Base-by-base conservation (phyloP, 2,113 vertebrate genomes). In the Eublepharis macularius region DNA sequence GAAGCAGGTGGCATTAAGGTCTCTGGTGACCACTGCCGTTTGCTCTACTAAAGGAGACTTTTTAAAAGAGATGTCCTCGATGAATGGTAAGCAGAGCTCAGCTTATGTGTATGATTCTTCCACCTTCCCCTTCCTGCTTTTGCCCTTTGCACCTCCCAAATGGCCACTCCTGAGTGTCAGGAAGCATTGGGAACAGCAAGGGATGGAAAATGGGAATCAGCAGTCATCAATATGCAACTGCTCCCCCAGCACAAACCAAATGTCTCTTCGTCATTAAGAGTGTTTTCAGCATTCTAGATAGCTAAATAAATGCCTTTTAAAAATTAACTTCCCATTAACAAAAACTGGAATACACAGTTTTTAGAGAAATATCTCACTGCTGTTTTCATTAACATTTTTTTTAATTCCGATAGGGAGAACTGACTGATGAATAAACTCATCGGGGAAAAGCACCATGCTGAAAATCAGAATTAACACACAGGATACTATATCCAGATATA, bases 281-380 rank as follows among this genome's bases (percentile, higher is more conserved):
- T 47, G 13, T 86, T 91, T 92, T 88, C 77, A 47, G 80, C 88
- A 86, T 41, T 75, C 82, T 43, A 82, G 70, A 51, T 72, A 63
- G 49, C 90, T 89, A 95, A 93, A 88, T 92, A 89, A 93, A 87
- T 60, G 57, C 81, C 89, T 84, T 77, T 89, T 86, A 91, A 89
- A n/a, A 93, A 51, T 49, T 90, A 72, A 2, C 68, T 66, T 45
- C n/a, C 41, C 49, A 90, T 63, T 77, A 82, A 47, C 77, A 63
- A 93, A 49, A 12, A 72, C n/a, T 82, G 41, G 54, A 78, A 76
- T 34, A 81, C 24, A 87, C 36, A 82, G 70, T 88, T 85, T 69
- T 77, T 87, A 68, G 2, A 87, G 0, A 0, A 88, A 39, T 43
- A 88, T 0, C 0, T 2, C 0, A 0, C 32, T 13, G 70, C 17